Evolutionary conservation across 2,797 vertebrate species (phyloP).

Genomic region (Eulemur rubriventer): DNA sequence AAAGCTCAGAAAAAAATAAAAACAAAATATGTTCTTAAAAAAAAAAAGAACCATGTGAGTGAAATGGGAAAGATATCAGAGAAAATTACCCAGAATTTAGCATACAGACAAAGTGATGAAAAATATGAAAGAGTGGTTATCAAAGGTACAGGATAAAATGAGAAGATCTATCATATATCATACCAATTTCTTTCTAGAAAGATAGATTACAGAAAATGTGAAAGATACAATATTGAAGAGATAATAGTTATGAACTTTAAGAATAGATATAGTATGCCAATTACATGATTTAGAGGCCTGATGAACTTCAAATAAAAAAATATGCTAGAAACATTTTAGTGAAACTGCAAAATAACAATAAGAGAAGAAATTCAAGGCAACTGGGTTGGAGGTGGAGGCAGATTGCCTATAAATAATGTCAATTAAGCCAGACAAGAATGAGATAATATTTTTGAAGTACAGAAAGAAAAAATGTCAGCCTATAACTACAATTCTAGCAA

Average conservation of each 20-base stretch:
- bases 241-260: neutral
- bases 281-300: neutral
- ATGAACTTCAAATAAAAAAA: neutral
- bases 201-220: neutral
- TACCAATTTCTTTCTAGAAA: conserved; percentile 7
- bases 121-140: neutral
- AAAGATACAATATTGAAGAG: neutral
- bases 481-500: neutral
- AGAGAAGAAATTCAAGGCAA: neutral
- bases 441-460: neutral
- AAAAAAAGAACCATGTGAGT: neutral
- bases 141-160: neutral
- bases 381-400: too few species aligned
- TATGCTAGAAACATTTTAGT: neutral
- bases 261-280: neutral
- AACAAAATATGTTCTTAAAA: too few species aligned
- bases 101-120: neutral
- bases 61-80: neutral
- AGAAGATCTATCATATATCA: neutral
- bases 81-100: neutral
- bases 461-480: conserved; percentile 10
- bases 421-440: neutral
- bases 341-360: neutral
- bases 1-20: too few species aligned
- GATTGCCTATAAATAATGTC: neutral